Percentiles rank a stretch among this genome's conserved stretches.
phyloP scores from a whole-genome alignment of 2,797 vertebrate genomes.

The Falco cherrug region DNA sequence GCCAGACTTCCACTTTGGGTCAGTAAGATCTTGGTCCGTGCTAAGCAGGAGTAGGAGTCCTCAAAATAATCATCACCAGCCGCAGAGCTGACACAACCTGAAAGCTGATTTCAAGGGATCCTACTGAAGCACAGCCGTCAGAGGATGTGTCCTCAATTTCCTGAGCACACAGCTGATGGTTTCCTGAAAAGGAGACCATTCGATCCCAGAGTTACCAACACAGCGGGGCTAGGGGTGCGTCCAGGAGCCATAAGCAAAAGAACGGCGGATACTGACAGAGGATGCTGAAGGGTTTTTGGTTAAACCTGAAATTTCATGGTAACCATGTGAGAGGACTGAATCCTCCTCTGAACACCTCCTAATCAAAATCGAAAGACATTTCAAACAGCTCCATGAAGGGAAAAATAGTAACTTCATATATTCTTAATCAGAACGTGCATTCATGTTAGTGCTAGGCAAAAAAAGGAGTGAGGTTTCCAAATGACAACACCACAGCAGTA shows the following conservation, averaged over 20 bases:
- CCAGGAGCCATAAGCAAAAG: fast-evolving
- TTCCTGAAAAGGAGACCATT: background rate
- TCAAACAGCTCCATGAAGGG: background rate
- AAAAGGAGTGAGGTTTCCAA: background rate
- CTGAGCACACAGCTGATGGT: background rate
- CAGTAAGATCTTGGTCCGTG: background rate
- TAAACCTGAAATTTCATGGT: background rate
- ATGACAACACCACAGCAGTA: background rate
- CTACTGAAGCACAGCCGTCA: background rate
- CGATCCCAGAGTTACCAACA: background rate
- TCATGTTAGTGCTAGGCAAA: background rate
- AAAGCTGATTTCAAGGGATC: background rate
- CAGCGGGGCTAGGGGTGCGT: background rate
- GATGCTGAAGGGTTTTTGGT: background rate
- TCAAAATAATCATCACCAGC: background rate
- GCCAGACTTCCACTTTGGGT: background rate
- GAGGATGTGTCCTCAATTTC: background rate
- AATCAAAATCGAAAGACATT: background rate
- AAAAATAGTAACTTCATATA: background rate
- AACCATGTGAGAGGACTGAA: background rate
- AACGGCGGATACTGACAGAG: background rate
- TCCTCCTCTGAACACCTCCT: background rate
- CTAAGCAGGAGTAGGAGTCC: background rate
- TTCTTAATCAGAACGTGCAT: background rate
- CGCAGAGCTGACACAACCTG: background rate